Conservation (phyloP, 2,888 invertebrate species). For the Drosophila nr. medialis region DNA sequence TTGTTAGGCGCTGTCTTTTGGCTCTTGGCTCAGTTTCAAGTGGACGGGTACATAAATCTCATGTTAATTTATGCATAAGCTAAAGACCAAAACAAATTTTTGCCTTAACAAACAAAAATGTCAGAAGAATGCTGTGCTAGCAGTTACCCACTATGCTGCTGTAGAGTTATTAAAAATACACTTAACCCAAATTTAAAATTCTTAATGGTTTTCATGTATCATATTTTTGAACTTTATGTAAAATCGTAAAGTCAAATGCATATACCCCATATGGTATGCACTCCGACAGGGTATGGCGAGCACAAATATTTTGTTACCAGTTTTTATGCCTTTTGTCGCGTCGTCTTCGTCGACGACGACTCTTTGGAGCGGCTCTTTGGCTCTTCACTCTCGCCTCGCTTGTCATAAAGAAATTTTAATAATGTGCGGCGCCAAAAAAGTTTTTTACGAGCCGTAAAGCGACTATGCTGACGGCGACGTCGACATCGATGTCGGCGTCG, state of each 20-base stretch:
- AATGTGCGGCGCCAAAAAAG: conserved; percentile 81
- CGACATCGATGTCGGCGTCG: not conserved
- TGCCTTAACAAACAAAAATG: conserved; percentile 34
- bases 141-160: conserved; percentile 17
- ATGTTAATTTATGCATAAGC: conserved; percentile 79
- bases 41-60: conserved; percentile 73
- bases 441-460: conserved; percentile 70
- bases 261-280: not conserved
- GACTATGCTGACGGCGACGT: conserved; percentile 31
- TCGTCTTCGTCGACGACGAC: conserved; percentile 55
- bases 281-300: conserved; percentile 31
- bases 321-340: conserved; percentile 80
- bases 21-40: conserved; percentile 72
- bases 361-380: conserved; percentile 54
- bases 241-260: not conserved
- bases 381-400: conserved; percentile 52
- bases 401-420: conserved; percentile 81
- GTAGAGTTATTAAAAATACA: not conserved
- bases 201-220: not conserved
- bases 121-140: not conserved
- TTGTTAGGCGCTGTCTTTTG: conserved; percentile 55
- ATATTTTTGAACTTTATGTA: not conserved
- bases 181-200: not conserved
- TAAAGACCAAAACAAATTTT: conserved; percentile 78
- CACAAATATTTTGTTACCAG: conserved; percentile 79